Evolutionary conservation across 1,140 invertebrate species (phyloP).

Genomic region (Dreissena polymorpha): DNA sequence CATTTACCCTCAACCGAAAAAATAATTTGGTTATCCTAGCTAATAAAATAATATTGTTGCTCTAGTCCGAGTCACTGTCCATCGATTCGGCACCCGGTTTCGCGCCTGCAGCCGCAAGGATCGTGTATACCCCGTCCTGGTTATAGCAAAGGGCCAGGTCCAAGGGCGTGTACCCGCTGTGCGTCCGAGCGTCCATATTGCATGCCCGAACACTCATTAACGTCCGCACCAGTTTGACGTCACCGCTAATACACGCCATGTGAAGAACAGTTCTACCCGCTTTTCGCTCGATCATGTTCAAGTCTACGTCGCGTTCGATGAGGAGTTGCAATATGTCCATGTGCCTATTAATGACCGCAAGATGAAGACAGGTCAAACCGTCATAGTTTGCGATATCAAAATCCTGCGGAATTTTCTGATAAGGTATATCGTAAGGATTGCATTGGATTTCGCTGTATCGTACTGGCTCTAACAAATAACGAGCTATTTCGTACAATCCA

Average conservation of each 20-base stretch:
- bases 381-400: constrained; percentile 89
- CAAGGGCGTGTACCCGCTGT: not conserved
- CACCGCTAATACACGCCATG: not conserved
- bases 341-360: constrained; percentile 58
- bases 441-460: constrained; percentile 53
- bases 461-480: constrained; percentile 84
- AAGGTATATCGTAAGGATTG: constrained; percentile 70
- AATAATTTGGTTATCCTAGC: no score
- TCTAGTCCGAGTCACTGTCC: constrained; percentile 18
- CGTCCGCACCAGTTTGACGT: not conserved
- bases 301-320: constrained; percentile 78
- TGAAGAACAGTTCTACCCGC: constrained; percentile 18
- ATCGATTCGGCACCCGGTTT: not conserved
- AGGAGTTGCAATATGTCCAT: constrained; percentile 48
- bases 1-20: no score
- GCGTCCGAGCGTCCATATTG: constrained; percentile 1
- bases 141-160: not conserved
- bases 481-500: constrained; percentile 84
- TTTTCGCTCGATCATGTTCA: constrained; percentile 83
- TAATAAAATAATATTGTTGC: no score
- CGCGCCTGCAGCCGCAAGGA: constrained; percentile 7
- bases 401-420: constrained; percentile 78
- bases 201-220: not conserved
- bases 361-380: constrained; percentile 85
- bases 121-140: not conserved